A percentile compares a stretch with the other conserved stretches of the same genome.
Conservation (phyloP, 35 echinoderm and acorn worm species). For the Apostichopus japonicus region DNA sequence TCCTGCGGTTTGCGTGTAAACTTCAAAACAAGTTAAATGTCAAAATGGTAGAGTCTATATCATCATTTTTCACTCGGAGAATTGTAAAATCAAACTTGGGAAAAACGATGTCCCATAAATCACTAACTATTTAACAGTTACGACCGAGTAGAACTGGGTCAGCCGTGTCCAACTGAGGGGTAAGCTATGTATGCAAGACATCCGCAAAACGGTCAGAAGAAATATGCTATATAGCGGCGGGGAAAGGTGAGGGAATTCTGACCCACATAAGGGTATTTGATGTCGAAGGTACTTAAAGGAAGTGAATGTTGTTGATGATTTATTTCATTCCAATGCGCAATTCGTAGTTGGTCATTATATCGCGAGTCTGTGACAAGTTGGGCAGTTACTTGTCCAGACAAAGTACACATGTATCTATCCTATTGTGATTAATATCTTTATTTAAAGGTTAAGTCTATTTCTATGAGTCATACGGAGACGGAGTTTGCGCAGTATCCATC, state of each 20-base stretch:
- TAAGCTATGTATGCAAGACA: background rate
- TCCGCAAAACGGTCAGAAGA: background rate
- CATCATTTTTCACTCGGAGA: no score
- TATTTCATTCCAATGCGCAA: background rate
- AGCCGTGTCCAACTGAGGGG: background rate
- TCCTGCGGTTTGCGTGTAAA: no score
- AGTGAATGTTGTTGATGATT: background rate
- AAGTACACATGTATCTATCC: no score
- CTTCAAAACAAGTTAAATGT: no score
- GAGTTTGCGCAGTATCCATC: no score
- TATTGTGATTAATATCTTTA: no score
- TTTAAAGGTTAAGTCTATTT: no score
- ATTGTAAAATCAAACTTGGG: no score
- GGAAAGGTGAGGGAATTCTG: background rate
- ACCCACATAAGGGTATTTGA: conserved; percentile 9
- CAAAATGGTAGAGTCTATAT: no score
- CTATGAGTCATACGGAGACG: no score
- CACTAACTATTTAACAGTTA: background rate
- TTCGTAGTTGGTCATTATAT: background rate
- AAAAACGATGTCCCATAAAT: background rate
- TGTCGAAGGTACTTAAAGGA: background rate
- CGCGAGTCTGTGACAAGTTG: no score
- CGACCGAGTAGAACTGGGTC: background rate
- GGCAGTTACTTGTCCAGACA: no score
- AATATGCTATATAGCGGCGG: background rate